phyloP scores from a whole-genome alignment of 2,113 vertebrate genomes.

The Eupsittula cactorum region DNA sequence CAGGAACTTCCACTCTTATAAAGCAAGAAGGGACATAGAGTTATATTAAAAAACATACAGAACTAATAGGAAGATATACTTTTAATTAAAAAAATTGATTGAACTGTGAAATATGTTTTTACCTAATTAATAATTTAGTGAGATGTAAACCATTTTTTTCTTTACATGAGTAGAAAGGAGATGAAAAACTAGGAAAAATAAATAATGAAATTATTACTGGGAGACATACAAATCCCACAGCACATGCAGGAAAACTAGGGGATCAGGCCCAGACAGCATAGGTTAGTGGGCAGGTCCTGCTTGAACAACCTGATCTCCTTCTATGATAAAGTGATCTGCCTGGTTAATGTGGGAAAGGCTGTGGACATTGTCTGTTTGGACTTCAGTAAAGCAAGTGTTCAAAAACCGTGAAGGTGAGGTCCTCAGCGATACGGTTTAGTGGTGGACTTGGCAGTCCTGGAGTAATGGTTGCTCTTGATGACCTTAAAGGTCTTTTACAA shows the following conservation, averaged over 20 bases:
- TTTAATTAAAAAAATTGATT: not conserved
- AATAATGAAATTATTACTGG: not conserved
- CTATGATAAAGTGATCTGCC: not conserved
- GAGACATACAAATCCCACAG: not conserved
- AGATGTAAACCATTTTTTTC: not conserved
- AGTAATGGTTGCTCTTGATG: not conserved
- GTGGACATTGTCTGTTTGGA: not conserved
- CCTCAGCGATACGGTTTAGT: not conserved
- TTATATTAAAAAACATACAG: not conserved
- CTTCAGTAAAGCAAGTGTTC: not conserved
- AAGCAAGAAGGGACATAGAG: not conserved
- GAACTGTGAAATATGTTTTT: not conserved
- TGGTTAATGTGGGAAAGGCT: not conserved
- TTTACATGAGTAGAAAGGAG: not conserved
- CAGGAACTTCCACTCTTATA: not conserved
- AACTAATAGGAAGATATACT: not conserved
- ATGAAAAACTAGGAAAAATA: not conserved
- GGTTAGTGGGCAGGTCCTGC: not conserved
- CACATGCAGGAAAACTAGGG: not conserved
- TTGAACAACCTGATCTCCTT: not conserved
- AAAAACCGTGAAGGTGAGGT: not conserved
- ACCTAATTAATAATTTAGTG: not conserved
- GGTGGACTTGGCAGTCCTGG: not conserved
- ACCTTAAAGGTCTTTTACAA: not conserved
- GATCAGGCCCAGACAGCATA: not conserved